Conservation (phyloP, 92 coral and sea anemone species). For the Plumapathes pennacea region DNA sequence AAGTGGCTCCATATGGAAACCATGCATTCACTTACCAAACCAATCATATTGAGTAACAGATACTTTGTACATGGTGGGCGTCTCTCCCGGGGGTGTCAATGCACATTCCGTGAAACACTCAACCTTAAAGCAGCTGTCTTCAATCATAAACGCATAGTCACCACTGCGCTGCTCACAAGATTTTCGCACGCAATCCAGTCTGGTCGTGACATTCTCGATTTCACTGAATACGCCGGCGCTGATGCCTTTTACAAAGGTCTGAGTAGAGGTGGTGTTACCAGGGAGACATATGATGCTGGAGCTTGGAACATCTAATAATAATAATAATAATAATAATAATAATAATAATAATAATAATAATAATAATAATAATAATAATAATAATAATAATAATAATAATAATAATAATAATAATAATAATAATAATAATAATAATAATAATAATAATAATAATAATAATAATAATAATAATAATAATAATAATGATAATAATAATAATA, state of each 20-base stretch:
- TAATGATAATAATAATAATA: too few relatives aligned
- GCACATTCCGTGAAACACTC: conserved; percentile 47
- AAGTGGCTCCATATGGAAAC: too few relatives aligned
- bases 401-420: too few relatives aligned
- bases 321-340: too few relatives aligned
- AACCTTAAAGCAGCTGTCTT: conserved; percentile 59
- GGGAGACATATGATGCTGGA: conserved; percentile 75
- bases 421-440: too few relatives aligned
- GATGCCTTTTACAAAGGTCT: conserved; percentile 49
- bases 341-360: too few relatives aligned
- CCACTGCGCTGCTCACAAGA: conserved; percentile 63
- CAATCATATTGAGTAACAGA: conserved; percentile 58
- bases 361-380: too few relatives aligned
- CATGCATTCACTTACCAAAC: conserved; percentile 57
- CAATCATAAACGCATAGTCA: conserved; percentile 55
- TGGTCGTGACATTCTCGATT: conserved; percentile 9
- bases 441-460: too few relatives aligned
- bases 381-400: too few relatives aligned
- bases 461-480: too few relatives aligned
- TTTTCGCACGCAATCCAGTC: conserved; percentile 60
- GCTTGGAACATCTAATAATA: conserved; percentile 44
- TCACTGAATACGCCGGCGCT: conserved; percentile 67
- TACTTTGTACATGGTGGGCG: conserved; percentile 17
- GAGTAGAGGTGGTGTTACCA: conserved; percentile 30
- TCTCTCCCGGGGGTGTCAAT: neutral